Percentiles rank a stretch among this genome's conserved stretches.
Evolutionary conservation across 2,888 invertebrate genomes (phyloP).

Genomic region (Lysandra bellargus): DNA sequence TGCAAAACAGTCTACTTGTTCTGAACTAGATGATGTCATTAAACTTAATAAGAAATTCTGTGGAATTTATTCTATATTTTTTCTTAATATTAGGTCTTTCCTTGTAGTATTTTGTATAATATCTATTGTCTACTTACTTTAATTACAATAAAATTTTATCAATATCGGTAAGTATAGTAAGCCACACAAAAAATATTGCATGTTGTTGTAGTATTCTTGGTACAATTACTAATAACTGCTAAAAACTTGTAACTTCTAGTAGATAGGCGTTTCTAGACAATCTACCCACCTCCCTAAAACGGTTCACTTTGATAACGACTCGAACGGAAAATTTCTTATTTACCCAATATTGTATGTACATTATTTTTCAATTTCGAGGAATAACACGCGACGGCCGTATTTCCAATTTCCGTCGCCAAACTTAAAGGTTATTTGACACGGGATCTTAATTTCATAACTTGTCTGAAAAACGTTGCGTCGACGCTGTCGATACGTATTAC

Average conservation of each 20-base stretch:
- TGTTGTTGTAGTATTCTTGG: too few species aligned
- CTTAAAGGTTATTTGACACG: conserved; percentile 18
- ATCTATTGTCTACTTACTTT: too few species aligned
- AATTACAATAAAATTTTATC: too few species aligned
- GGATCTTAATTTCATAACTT: conserved; percentile 38
- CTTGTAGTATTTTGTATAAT: too few species aligned
- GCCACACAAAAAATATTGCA: too few species aligned
- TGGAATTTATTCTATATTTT: neutral
- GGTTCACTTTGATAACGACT: neutral
- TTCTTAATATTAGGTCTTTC: neutral
- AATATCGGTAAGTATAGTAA: too few species aligned
- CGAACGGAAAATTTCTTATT: neutral
- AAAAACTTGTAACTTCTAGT: neutral
- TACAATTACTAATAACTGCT: too few species aligned
- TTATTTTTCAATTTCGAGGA: conserved; percentile 6
- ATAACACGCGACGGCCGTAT: neutral
- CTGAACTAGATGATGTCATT: neutral
- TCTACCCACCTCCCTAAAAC: neutral
- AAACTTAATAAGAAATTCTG: neutral
- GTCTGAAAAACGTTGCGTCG: conserved; percentile 38
- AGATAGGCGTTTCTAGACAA: neutral
- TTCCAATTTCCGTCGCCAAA: conserved; percentile 20
- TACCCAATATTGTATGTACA: neutral
- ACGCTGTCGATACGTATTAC: conserved; percentile 41
- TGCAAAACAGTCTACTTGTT: neutral